Percentiles rank a stretch among this genome's conserved stretches.
These are phyloP conservation scores for Drosophila tripunctata DNA, from an alignment of 2,888 invertebrate species.

Conservation along the genomic window DNA sequence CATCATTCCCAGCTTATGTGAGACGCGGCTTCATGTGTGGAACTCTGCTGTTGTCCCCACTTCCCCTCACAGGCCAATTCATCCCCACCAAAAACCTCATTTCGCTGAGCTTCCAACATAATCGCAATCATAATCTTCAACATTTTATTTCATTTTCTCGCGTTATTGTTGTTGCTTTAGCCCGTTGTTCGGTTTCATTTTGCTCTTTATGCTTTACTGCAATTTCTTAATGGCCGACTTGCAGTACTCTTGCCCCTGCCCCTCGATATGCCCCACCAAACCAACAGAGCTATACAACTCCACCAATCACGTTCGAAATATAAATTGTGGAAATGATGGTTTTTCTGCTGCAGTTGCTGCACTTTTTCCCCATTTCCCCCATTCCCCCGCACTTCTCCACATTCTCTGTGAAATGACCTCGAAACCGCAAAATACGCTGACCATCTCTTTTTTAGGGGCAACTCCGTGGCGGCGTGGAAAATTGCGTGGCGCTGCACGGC, in stretches of 20 bases:
- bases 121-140: slow-evolving; percentile 82
- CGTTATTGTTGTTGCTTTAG: slow-evolving; percentile 49
- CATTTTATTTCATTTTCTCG: slow-evolving; percentile 82
- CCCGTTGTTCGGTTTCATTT: slow-evolving; percentile 61
- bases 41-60: neutral
- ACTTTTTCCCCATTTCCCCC: neutral
- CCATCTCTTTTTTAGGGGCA: slow-evolving; percentile 51
- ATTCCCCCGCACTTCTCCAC: neutral
- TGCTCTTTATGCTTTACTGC: slow-evolving; percentile 76
- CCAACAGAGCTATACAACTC: slow-evolving; percentile 34
- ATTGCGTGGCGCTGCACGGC: slow-evolving; percentile 58
- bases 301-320: slow-evolving; percentile 84
- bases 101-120: slow-evolving; percentile 65
- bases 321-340: slow-evolving; percentile 85
- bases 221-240: slow-evolving; percentile 77
- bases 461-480: slow-evolving; percentile 73
- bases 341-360: slow-evolving; percentile 53
- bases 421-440: slow-evolving; percentile 70
- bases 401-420: slow-evolving; percentile 50
- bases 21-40: neutral
- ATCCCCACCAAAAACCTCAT: slow-evolving; percentile 40
- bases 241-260: slow-evolving; percentile 18
- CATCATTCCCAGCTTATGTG: slow-evolving; percentile 35
- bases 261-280: neutral
- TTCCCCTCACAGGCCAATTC: too few relatives aligned